Conservation (phyloP, 2,888 invertebrate species). For the Gortyna flavago region DNA sequence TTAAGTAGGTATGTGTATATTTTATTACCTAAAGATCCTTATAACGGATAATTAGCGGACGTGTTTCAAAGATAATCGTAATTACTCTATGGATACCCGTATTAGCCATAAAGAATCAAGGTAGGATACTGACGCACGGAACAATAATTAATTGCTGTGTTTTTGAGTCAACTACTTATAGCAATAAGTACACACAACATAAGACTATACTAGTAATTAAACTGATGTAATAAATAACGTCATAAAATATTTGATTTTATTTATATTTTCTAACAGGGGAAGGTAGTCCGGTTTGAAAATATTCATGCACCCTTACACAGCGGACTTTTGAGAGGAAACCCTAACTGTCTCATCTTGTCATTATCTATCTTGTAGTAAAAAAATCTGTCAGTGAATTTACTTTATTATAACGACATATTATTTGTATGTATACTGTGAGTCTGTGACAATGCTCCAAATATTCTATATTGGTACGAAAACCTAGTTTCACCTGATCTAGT, state of each 20-base stretch:
- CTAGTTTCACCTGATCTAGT: not conserved
- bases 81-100: slow-evolving; percentile 41
- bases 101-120: slow-evolving; percentile 38
- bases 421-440: no score
- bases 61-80: slow-evolving; percentile 35
- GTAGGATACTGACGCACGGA: slow-evolving; percentile 23
- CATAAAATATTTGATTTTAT: no score
- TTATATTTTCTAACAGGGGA: no score
- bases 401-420: not conserved
- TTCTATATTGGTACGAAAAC: not conserved
- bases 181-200: no score
- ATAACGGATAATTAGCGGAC: slow-evolving; percentile 33
- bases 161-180: not conserved
- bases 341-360: no score
- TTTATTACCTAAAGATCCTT: slow-evolving; percentile 43
- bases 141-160: slow-evolving; percentile 7
- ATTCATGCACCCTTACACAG: no score
- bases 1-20: not conserved
- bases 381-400: no score
- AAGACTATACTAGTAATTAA: no score
- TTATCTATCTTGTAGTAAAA: no score
- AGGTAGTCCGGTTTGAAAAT: no score
- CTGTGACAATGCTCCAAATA: not conserved
- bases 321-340: no score
- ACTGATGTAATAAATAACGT: no score